phyloP scores from a whole-genome alignment of 2,888 invertebrate species.

The Arctia plantaginis region DNA sequence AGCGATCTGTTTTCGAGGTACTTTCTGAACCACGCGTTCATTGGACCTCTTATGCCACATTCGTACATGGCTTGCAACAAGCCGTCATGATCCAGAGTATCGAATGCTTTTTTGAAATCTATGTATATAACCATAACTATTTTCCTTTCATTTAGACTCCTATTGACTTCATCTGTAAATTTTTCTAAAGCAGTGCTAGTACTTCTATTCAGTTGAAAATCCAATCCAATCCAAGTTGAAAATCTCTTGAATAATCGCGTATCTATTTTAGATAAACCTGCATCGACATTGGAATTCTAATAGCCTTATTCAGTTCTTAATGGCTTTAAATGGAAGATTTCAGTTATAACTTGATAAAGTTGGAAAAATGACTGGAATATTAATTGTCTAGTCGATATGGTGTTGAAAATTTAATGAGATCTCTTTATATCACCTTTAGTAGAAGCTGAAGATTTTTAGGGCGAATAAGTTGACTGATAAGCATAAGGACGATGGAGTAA shows the following conservation, averaged over 20 bases:
- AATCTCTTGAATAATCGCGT: conserved; percentile 16
- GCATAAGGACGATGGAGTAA: too few relatives aligned
- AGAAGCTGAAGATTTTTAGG: background rate
- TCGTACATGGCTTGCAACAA: too few relatives aligned
- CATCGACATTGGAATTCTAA: conserved; percentile 44
- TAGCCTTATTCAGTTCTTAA: conserved; percentile 45
- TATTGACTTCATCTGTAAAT: too few relatives aligned
- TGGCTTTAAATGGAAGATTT: conserved; percentile 41
- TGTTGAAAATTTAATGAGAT: conserved; percentile 7
- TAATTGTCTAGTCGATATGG: conserved; percentile 25
- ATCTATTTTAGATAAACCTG: conserved; percentile 44
- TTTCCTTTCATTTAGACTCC: too few relatives aligned
- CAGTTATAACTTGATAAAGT: conserved; percentile 42
- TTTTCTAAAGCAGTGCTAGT: too few relatives aligned
- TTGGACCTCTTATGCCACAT: too few relatives aligned
- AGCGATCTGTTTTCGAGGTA: too few relatives aligned
- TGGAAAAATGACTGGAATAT: conserved; percentile 38
- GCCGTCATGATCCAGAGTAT: too few relatives aligned
- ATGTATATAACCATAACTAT: too few relatives aligned
- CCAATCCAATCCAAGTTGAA: conserved; percentile 14
- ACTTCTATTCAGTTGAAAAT: too few relatives aligned
- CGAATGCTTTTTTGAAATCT: too few relatives aligned
- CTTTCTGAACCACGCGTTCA: too few relatives aligned
- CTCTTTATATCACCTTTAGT: background rate
- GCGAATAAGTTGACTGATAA: background rate